Conservation (phyloP, 2,113 vertebrate genomes). For the Rallus limicola region DNA sequence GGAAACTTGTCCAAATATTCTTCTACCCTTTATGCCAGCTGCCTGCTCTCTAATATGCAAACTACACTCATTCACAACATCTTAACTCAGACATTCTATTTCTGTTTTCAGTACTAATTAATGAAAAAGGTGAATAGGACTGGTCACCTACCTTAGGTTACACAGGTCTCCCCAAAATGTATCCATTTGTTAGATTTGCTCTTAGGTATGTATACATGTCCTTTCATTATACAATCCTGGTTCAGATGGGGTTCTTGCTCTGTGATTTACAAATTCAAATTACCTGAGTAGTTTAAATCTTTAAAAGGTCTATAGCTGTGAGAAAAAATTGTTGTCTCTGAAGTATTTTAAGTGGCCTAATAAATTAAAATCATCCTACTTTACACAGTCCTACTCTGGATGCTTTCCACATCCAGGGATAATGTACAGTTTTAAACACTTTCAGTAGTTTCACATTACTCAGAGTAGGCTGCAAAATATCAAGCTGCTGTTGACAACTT, state of each 20-base stretch:
- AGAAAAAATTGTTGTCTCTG: background rate
- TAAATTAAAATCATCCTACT: background rate
- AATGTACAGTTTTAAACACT: background rate
- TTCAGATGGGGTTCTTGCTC: background rate
- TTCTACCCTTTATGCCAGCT: background rate
- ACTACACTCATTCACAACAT: background rate
- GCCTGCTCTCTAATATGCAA: background rate
- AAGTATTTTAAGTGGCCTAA: background rate
- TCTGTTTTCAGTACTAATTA: background rate
- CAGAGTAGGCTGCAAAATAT: background rate
- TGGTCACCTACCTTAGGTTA: background rate
- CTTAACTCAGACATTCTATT: background rate
- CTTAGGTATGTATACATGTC: background rate
- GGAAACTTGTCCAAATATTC: background rate
- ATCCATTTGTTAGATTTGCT: background rate
- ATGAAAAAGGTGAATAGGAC: background rate
- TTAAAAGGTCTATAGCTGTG: background rate
- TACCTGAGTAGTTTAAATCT: background rate
- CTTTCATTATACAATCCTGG: background rate
- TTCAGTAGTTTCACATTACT: background rate
- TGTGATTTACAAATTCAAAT: background rate
- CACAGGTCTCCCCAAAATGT: background rate
- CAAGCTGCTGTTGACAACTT: background rate
- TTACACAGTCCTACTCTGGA: background rate
- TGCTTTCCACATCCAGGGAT: background rate